Evolutionary conservation across 2,113 vertebrate genomes (phyloP).

Genomic region (Cebus imitator): DNA sequence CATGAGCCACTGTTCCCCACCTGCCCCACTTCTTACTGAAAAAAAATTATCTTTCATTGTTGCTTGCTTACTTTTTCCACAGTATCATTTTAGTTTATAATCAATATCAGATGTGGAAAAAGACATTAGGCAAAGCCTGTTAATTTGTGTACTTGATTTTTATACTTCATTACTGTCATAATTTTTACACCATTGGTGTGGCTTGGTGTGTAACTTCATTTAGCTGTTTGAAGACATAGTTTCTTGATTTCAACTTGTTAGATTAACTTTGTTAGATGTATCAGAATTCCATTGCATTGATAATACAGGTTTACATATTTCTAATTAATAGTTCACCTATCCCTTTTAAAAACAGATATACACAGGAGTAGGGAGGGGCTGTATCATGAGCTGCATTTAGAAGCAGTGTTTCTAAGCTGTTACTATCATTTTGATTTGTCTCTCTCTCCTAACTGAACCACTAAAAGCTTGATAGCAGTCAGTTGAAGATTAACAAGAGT

Average conservation of each 20-base stretch:
- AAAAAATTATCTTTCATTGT: neutral
- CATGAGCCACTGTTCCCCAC: too few relatives aligned
- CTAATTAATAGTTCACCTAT: neutral
- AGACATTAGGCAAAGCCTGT: neutral
- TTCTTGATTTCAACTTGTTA: neutral
- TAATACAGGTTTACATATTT: neutral
- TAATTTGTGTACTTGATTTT: neutral
- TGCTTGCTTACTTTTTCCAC: neutral
- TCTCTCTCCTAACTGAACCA: neutral
- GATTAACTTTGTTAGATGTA: neutral
- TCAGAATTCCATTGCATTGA: neutral
- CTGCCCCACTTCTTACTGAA: neutral
- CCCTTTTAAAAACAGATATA: neutral
- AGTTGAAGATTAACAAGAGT: neutral
- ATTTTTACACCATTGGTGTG: neutral
- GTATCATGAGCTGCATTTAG: neutral
- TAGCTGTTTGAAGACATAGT: neutral
- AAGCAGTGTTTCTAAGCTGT: neutral
- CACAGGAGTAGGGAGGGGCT: neutral
- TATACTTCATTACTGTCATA: neutral
- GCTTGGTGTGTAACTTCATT: neutral
- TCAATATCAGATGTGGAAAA: neutral
- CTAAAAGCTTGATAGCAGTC: neutral
- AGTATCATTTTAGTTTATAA: neutral
- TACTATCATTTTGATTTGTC: neutral